Evolutionary conservation across 2,888 invertebrate genomes (phyloP).

Genomic region (Megaustenia siamemsis): DNA sequence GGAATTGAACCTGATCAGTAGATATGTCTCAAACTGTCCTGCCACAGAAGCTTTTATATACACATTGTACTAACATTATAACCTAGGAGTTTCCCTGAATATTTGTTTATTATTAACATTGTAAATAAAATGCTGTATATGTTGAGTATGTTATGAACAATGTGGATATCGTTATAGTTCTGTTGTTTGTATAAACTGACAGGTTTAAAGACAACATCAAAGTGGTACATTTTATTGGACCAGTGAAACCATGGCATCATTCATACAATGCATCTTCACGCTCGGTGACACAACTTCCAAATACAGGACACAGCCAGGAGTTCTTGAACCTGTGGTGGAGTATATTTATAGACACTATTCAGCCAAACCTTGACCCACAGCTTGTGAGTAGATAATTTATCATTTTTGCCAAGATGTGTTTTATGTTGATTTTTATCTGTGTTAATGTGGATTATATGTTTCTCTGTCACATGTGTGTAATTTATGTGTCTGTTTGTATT

Average conservation of each 20-base stretch:
- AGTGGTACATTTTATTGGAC: constrained; percentile 98
- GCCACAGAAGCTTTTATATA: too few species aligned
- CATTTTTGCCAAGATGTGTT: too few species aligned
- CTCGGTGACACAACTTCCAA: constrained; percentile 78
- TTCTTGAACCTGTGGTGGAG: constrained; percentile 97
- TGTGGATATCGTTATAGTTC: not conserved
- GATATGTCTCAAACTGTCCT: too few species aligned
- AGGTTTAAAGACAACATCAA: constrained; percentile 95
- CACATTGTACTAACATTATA: too few species aligned
- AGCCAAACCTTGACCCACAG: constrained; percentile 87
- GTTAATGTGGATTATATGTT: not conserved
- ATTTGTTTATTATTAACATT: too few species aligned
- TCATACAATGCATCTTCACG: constrained; percentile 88
- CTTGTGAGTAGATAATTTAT: constrained; percentile 86
- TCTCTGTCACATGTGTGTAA: too few species aligned
- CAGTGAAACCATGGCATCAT: constrained; percentile 93
- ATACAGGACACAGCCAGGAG: constrained; percentile 75
- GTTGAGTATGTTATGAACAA: not conserved
- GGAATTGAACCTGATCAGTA: too few species aligned
- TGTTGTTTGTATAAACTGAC: constrained; percentile 55
- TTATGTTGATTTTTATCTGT: too few species aligned
- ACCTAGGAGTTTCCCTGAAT: too few species aligned
- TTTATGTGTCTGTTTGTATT: too few species aligned
- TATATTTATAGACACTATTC: constrained; percentile 91
- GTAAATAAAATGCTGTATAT: too few species aligned